A percentile compares a stretch with the other conserved stretches of the same genome.
Evolutionary conservation across 2,113 vertebrate species (phyloP).

Genomic region (Sakesphorus luctuosus): DNA sequence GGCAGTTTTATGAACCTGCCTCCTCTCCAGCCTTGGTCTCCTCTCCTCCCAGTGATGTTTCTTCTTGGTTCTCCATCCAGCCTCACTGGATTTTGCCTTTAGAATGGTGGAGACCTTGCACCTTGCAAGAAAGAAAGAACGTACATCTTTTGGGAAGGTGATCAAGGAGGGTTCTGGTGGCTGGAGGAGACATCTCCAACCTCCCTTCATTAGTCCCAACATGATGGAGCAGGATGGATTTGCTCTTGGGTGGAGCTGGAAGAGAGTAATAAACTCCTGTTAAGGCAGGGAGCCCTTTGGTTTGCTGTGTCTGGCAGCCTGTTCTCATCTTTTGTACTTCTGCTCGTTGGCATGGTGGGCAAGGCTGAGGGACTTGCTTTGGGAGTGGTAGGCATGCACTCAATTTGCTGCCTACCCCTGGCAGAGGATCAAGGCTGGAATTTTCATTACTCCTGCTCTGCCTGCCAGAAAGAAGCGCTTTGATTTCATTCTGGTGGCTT

Average conservation of each 20-base stretch:
- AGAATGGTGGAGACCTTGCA: background rate
- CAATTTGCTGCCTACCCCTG: conserved; percentile 45
- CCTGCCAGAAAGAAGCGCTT: conserved; percentile 63
- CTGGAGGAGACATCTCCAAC: background rate
- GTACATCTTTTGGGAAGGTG: background rate
- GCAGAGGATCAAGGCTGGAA: conserved; percentile 56
- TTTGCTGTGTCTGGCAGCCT: conserved; percentile 42
- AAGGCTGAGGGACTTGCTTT: conserved; percentile 14
- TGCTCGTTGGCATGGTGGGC: background rate
- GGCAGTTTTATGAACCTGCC: background rate
- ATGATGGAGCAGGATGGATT: background rate
- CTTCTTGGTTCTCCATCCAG: background rate
- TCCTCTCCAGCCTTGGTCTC: background rate
- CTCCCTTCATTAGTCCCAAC: background rate
- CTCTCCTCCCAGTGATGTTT: background rate
- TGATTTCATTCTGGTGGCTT: conserved; percentile 67
- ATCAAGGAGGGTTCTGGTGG: background rate
- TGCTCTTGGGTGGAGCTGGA: conserved; percentile 19
- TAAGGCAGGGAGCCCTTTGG: conserved; percentile 17
- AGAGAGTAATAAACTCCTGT: conserved; percentile 11
- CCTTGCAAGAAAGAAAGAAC: background rate
- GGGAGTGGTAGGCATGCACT: conserved; percentile 57
- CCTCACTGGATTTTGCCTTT: background rate
- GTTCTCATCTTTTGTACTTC: conserved; percentile 37
- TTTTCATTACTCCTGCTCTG: conserved; percentile 57